Conservation (phyloP, 2,888 invertebrate genomes). For the Drosophila leonis region DNA sequence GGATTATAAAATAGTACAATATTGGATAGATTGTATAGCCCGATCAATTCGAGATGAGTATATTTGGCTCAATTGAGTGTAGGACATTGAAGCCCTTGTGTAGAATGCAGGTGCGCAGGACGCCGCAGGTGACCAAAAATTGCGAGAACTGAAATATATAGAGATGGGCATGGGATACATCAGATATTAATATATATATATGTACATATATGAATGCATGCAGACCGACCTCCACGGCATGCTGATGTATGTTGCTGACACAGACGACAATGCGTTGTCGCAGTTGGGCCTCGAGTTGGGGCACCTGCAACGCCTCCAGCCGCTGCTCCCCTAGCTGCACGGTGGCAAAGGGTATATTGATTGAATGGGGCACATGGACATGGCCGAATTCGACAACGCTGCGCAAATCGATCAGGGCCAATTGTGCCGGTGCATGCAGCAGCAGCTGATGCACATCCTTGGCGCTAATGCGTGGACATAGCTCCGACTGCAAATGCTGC, state of each 20-base stretch:
- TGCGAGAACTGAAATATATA: constrained; percentile 91
- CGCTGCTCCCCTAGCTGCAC: constrained; percentile 90
- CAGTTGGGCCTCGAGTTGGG: constrained; percentile 87
- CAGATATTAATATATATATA: background rate
- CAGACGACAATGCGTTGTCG: constrained; percentile 90
- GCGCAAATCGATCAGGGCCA: constrained; percentile 90
- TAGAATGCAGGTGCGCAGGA: constrained; percentile 92
- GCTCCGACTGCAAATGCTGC: constrained; percentile 90
- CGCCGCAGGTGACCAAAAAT: constrained; percentile 91
- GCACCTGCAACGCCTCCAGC: constrained; percentile 89
- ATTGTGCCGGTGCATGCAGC: constrained; percentile 87
- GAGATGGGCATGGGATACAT: background rate
- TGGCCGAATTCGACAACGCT: constrained; percentile 87
- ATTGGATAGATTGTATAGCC: constrained; percentile 1
- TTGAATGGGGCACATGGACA: constrained; percentile 92
- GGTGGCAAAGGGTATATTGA: constrained; percentile 95
- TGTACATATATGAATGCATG: background rate
- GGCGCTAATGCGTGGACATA: constrained; percentile 93
- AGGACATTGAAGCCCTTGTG: constrained; percentile 95
- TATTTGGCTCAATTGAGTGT: constrained; percentile 88
- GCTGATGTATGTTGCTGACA: constrained; percentile 92
- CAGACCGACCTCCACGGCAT: constrained; percentile 89
- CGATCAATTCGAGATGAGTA: constrained; percentile 83
- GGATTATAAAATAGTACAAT: constrained; percentile 14
- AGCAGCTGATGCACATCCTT: constrained; percentile 92